Evolutionary conservation across 2,113 vertebrate genomes (phyloP), one percentile per base, ranked within the genome.

Genomic region (Prolemur simus): DNA sequence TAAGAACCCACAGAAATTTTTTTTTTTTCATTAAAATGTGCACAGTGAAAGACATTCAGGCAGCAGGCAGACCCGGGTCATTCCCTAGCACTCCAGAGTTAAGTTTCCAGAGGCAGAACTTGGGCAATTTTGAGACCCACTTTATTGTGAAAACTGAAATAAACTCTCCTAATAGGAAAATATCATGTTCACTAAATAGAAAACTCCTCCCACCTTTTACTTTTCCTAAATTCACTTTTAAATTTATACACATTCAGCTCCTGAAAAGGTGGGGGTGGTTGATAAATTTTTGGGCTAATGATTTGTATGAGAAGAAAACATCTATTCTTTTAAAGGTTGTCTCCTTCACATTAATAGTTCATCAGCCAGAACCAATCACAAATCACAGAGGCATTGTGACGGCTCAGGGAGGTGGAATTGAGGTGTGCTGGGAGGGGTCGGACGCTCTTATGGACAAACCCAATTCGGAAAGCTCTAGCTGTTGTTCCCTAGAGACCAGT

Each of bases 371-470:
- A 6, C 25, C 18, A 39, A 1, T 1, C 32, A 32, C 1, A 1
- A 42, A 12, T 45, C 77, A 34, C 3, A 7, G 45, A 10, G 32
- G 42, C 4, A 5, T 29, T 1, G 3, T 3, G 39, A 45, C 0
- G 0, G 20, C 4, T 18, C 8, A 2, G 56, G 8, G 87, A n/a
- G 52, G 87, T 63, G 73, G 27, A 15, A 66, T 5, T 27, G 6
- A 2, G 49, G 45, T 0, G 23, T 6, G 21, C 11, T 17, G 60
- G 68, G 27, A 49, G 64, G 64, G 34, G 14, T 69, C 27, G 39
- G 87, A 6, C 1, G 0, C 0, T 3, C 14, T 14, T 7, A 47
- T 2, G 42, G 63, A 34, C 64, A 47, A 56, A 39, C 5, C 12
- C n/a, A 29, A 34, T 3, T 20, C 37, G 37, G 58, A 25, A 37